Evolutionary conservation across 2,113 vertebrate species (phyloP).

Genomic region (Dipodomys ordii): DNA sequence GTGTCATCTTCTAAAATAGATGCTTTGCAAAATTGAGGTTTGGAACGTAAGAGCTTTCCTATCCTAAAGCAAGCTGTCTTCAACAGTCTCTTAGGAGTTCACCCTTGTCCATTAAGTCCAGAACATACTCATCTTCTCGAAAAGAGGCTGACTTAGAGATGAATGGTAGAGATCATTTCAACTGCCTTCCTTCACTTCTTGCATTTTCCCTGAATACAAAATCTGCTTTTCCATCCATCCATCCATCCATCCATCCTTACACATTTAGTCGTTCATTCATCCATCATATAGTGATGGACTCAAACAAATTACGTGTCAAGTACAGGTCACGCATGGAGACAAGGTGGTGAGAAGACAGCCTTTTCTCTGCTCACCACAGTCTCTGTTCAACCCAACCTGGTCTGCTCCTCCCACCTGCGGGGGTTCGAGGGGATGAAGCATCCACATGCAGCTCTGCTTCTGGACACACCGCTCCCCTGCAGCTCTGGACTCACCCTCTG

Average conservation of each 20-base stretch:
- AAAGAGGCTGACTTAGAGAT: rapidly evolving
- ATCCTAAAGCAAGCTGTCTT: background rate
- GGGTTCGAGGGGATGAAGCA: no score
- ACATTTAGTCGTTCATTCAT: background rate
- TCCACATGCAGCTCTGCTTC: no score
- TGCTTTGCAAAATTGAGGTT: background rate
- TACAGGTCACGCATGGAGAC: background rate
- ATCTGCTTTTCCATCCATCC: background rate
- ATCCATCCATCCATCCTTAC: no score
- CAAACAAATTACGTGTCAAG: background rate
- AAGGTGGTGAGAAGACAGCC: background rate
- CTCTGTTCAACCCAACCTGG: rapidly evolving
- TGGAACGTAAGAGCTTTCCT: no score
- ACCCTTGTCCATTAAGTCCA: background rate
- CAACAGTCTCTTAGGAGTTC: background rate
- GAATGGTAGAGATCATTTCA: background rate
- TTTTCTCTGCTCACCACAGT: background rate
- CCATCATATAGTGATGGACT: background rate
- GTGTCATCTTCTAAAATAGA: background rate
- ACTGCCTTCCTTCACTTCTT: background rate
- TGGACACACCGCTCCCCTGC: rapidly evolving
- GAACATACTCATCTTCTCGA: background rate
- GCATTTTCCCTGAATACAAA: background rate
- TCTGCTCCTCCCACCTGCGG: no score
- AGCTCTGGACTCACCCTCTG: background rate